Base-by-base conservation (phyloP, 1,140 invertebrate species). In the Magallana angulata region DNA sequence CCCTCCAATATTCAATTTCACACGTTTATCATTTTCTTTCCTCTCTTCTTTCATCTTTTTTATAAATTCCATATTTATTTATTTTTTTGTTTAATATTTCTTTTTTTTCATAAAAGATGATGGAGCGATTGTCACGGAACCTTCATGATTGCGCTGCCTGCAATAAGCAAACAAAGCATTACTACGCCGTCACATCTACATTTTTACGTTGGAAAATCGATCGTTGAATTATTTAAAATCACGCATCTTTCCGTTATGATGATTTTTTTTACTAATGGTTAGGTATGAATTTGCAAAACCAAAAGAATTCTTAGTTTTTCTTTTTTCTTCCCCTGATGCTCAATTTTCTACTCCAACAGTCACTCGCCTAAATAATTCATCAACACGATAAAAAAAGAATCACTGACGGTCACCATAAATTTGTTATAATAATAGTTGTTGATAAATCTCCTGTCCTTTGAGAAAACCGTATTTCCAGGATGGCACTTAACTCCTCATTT, bases 1-100 rank as follows among this genome's bases (percentile, higher is more conserved):
- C 1, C 92, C 92, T 12, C 92, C 92, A 18, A 93, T 89, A 87
- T 93, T 93, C 16, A 93, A 60, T 60, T 82, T 90, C 16, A 93
- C 86, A 30, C 90, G 85, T 83, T 82, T 88, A 36, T 85, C 85
- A 58, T 86, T 85, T 7, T 84, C 82, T 57, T 84, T 85, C 57
- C 84, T 86, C 14, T 89, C 88, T 84, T 83, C 86, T 48, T 82
- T 84, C 57, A 84, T 84, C 57, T 85, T 36, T 60, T 89, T 89
- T n/a, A 89, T 89, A 82, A 80, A 89, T 87, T 89, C 88, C 88
- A 89, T 89, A 30, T 62, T n/a, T 12, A 12, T 62, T 12, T 62
- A 12, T 14, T 82, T 82, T 68, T 68, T 48, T 48, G 2, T 48
- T 48, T 48, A 48, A 48, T 48, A 48, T 2, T 48, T 48, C 0